Evolutionary conservation across 2,888 invertebrate genomes (phyloP).

Genomic region (Eupeodes luniger): DNA sequence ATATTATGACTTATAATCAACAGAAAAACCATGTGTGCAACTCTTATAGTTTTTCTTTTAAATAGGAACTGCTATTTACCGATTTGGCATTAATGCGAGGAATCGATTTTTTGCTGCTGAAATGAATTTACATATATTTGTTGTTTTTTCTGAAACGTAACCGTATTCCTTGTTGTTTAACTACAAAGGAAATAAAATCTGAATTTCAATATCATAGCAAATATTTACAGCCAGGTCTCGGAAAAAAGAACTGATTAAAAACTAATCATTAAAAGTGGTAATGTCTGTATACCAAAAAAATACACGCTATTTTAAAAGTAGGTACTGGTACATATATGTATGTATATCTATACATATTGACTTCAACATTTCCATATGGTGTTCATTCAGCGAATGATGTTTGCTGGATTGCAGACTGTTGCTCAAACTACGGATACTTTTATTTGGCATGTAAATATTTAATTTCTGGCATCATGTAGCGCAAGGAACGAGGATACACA

Average conservation of each 20-base stretch:
- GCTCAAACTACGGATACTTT: conserved; percentile 57
- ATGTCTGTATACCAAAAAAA: conserved; percentile 36
- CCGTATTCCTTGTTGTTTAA: neutral
- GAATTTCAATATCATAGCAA: conserved; percentile 53
- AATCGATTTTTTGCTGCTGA: neutral
- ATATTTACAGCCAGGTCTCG: conserved; percentile 20
- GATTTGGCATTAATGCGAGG: too few relatives aligned
- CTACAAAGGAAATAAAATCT: conserved; percentile 46
- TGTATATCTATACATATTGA: neutral
- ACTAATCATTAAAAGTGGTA: conserved; percentile 68
- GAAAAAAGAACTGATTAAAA: conserved; percentile 67
- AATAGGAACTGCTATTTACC: too few relatives aligned
- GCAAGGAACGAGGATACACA: neutral
- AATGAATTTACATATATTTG: neutral
- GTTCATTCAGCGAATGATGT: conserved; percentile 55
- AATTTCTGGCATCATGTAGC: conserved; percentile 42
- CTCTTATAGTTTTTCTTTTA: too few relatives aligned
- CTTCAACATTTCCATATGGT: neutral
- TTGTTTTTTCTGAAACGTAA: neutral
- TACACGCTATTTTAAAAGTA: neutral
- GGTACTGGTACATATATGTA: neutral
- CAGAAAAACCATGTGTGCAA: too few relatives aligned
- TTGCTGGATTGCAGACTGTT: conserved; percentile 54
- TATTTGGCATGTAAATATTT: conserved; percentile 71
- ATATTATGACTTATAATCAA: too few relatives aligned